phyloP scores from a whole-genome alignment of 2,797 vertebrate genomes.

The Rousettus madagascariensis region DNA sequence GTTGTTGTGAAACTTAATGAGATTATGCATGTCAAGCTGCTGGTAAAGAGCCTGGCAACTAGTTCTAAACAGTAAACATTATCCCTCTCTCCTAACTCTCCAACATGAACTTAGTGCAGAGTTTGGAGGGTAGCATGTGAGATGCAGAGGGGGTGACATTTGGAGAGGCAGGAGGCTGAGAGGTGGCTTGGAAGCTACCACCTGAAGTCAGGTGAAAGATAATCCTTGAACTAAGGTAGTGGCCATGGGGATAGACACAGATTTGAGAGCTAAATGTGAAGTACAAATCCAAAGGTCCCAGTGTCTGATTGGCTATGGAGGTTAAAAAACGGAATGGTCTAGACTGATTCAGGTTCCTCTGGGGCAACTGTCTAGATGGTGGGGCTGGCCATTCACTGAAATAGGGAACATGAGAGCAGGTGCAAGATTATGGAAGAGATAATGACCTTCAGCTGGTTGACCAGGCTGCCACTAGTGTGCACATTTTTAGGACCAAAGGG shows the following conservation, averaged over 20 bases:
- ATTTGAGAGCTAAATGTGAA: conserved; percentile 27
- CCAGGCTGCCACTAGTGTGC: background rate
- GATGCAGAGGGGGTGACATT: background rate
- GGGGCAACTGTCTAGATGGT: background rate
- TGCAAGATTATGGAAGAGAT: background rate
- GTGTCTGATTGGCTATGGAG: background rate
- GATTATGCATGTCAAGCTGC: background rate
- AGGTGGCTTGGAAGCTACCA: background rate
- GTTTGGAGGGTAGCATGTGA: background rate
- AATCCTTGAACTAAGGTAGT: background rate
- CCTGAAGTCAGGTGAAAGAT: conserved; percentile 2
- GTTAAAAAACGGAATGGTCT: background rate
- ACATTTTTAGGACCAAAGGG: background rate
- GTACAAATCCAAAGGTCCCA: conserved; percentile 44
- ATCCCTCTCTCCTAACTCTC: conserved; percentile 4
- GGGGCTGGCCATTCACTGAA: background rate
- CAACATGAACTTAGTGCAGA: background rate
- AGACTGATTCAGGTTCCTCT: background rate
- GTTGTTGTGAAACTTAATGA: background rate
- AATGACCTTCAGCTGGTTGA: background rate
- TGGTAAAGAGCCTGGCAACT: background rate
- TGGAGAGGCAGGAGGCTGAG: background rate
- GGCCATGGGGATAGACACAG: background rate
- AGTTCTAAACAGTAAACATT: background rate
- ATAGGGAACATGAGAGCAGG: background rate